Evolutionary conservation across 2,797 vertebrate species (phyloP).

Genomic region (Sebastes trivittatus): DNA sequence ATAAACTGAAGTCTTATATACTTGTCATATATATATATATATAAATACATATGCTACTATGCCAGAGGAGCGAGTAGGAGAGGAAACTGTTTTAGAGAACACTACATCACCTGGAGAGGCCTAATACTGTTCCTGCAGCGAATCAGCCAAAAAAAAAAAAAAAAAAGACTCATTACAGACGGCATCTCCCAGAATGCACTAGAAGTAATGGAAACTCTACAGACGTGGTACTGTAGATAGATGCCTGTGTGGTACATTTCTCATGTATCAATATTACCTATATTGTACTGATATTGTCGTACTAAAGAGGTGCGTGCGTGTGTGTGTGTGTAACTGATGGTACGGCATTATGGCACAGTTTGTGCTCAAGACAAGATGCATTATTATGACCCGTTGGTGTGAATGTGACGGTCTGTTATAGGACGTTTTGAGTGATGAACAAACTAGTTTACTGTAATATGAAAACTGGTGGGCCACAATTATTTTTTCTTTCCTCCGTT

Average conservation of each 20-base stretch:
- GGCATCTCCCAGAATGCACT: slow-evolving; percentile 79
- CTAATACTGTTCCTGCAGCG: slow-evolving; percentile 84
- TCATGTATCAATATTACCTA: slow-evolving; percentile 62
- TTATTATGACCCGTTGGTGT: slow-evolving; percentile 31
- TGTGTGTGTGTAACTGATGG: slow-evolving; percentile 34
- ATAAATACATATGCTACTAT: slow-evolving; percentile 53
- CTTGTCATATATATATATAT: slow-evolving; percentile 5
- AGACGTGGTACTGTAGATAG: slow-evolving; percentile 73
- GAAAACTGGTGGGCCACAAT: slow-evolving; percentile 31
- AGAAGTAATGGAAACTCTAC: slow-evolving; percentile 59
- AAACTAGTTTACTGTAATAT: slow-evolving; percentile 60
- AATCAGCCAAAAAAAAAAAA: slow-evolving; percentile 78
- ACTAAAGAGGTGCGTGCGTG: slow-evolving; percentile 50
- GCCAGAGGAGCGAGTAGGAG: slow-evolving; percentile 59
- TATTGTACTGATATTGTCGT: slow-evolving; percentile 59
- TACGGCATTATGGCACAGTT: slow-evolving; percentile 58
- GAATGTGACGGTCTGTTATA: neutral
- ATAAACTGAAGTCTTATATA: slow-evolving; percentile 63
- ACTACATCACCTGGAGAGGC: slow-evolving; percentile 81
- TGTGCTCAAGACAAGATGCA: slow-evolving; percentile 30
- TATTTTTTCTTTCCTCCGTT: slow-evolving; percentile 25
- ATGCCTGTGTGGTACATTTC: slow-evolving; percentile 70
- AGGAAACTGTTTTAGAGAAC: slow-evolving; percentile 63
- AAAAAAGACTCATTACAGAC: slow-evolving; percentile 55
- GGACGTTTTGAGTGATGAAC: slow-evolving; percentile 38